These are phyloP conservation scores for Selene dorsalis DNA, from an alignment of 2,797 vertebrate species.

Conservation along the genomic window DNA sequence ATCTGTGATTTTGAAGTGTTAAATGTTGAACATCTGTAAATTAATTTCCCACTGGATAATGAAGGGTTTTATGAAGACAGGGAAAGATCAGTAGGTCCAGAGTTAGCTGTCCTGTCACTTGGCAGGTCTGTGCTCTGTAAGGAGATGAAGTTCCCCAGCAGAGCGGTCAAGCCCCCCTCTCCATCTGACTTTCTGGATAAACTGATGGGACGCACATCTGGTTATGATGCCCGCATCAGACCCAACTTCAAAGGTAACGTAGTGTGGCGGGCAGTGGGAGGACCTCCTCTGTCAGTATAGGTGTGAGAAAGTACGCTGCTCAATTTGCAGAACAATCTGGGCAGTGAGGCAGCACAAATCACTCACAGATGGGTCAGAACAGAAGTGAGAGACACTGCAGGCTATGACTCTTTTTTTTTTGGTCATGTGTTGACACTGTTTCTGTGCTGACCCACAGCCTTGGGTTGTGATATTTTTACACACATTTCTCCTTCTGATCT, in stretches of 20 bases:
- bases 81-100: not conserved
- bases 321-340: constrained; percentile 42
- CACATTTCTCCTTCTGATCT: constrained; percentile 48
- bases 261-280: constrained; percentile 8
- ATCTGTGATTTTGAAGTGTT: not conserved
- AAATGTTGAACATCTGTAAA: not conserved
- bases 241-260: constrained; percentile 95
- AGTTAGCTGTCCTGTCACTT: constrained; percentile 20
- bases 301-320: constrained; percentile 46
- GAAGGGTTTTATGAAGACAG: not conserved
- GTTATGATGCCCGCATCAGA: constrained; percentile 93
- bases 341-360: constrained; percentile 67
- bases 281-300: constrained; percentile 44
- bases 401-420: constrained; percentile 28
- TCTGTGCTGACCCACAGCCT: constrained; percentile 76
- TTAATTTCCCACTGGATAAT: not conserved
- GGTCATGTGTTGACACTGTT: constrained; percentile 51
- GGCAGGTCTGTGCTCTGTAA: constrained; percentile 86
- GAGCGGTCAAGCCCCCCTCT: constrained; percentile 83
- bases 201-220: constrained; percentile 93
- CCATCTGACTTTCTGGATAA: constrained; percentile 96
- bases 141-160: constrained; percentile 86
- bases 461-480: constrained; percentile 52
- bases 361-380: constrained; percentile 64
- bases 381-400: constrained; percentile 55